Evolutionary conservation across 1,140 invertebrate genomes (phyloP).

Genomic region (Stenopsyche tienmushanensis): DNA sequence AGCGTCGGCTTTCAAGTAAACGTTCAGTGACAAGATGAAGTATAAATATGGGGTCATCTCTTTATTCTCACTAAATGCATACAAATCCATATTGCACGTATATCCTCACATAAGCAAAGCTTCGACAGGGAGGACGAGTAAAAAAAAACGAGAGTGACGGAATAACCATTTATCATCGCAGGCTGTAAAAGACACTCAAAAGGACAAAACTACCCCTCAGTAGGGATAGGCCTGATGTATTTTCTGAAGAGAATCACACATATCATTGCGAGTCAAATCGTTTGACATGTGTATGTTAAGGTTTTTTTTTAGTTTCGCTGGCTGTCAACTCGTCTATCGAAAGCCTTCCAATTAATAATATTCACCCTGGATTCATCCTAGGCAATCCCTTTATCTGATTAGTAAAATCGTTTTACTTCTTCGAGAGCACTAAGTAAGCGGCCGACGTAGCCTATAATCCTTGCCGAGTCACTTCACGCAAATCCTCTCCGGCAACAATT

Average conservation of each 20-base stretch:
- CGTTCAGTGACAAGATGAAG: background rate
- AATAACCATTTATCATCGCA: background rate
- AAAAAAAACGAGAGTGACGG: background rate
- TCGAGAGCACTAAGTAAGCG: background rate
- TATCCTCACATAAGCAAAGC: background rate
- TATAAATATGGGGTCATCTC: background rate
- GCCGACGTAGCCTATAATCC: constrained; percentile 14
- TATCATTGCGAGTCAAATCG: background rate
- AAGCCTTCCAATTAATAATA: constrained; percentile 1
- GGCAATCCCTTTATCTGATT: constrained; percentile 24
- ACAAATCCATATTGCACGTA: background rate
- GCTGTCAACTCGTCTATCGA: too few relatives aligned
- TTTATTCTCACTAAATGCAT: background rate
- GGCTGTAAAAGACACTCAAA: background rate
- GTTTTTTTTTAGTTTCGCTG: background rate
- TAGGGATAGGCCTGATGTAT: too few relatives aligned
- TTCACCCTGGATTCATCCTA: background rate
- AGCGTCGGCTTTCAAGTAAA: background rate
- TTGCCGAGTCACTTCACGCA: constrained; percentile 22
- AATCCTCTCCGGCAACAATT: constrained; percentile 26
- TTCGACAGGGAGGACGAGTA: background rate
- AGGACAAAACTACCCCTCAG: background rate
- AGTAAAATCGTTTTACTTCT: background rate
- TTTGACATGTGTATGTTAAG: background rate
- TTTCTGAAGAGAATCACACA: too few relatives aligned